These are phyloP conservation scores for Macropis europaea DNA, from an alignment of 2,888 invertebrate genomes.

Conservation along the genomic window DNA sequence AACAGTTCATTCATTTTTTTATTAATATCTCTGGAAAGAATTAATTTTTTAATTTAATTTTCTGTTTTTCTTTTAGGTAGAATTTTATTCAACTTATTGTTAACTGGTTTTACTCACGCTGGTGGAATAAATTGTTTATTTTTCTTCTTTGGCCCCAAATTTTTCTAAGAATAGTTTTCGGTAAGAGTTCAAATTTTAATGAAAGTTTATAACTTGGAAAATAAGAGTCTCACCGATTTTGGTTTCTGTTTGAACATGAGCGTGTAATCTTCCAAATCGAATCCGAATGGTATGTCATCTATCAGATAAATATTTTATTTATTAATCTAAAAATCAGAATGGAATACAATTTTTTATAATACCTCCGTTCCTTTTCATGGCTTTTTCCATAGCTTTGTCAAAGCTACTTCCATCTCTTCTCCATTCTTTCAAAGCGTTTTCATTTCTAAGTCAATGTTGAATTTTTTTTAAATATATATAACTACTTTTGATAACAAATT, in stretches of 20 bases:
- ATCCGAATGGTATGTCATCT: conserved; percentile 81
- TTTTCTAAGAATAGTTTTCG: too few species aligned
- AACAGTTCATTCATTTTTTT: conserved; percentile 77
- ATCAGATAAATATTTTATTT: conserved; percentile 68
- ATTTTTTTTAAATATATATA: not conserved
- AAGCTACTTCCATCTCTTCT: conserved; percentile 79
- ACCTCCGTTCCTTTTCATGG: conserved; percentile 71
- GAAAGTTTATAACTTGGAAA: not conserved
- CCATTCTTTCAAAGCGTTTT: conserved; percentile 82
- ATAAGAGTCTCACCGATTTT: conserved; percentile 78
- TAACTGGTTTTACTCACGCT: conserved; percentile 47
- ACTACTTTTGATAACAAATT: not conserved
- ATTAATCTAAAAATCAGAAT: not conserved
- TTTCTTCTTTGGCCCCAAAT: conserved; percentile 14
- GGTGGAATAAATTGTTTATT: conserved; percentile 40
- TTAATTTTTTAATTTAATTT: not conserved
- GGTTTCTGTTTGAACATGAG: conserved; percentile 81
- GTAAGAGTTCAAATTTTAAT: not conserved
- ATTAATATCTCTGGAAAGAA: conserved; percentile 63
- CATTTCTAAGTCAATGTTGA: conserved; percentile 71
- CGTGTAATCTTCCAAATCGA: conserved; percentile 81
- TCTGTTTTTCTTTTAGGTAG: not conserved
- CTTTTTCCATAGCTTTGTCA: conserved; percentile 67
- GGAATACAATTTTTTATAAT: conserved; percentile 3
- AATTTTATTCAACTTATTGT: not conserved